Evolutionary conservation across 2,888 invertebrate species (phyloP), one percentile per base, ranked within the genome.

Genomic region (Aporophyla lueneburgensis): DNA sequence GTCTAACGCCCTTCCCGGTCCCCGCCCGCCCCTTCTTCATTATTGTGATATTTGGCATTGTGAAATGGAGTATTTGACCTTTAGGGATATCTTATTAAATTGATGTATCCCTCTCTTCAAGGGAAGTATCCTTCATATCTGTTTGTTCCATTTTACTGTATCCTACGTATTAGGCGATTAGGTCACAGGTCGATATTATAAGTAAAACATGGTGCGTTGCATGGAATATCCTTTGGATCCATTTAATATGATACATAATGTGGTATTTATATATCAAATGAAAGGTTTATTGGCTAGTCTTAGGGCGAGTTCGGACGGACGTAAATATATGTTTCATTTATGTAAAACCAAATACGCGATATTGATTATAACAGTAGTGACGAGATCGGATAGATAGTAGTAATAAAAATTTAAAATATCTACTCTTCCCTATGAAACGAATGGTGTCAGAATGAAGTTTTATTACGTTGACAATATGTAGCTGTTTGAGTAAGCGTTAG

Each of bases 341-440:
- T 74, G 66, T 85, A 81, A 93, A 92, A 93, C 93, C 93, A 93
- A 93, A 83, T 87, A 87, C 85, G 85, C 89, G 84, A 84, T 90
- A 87, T 84, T 85, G 75, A 86, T 83, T 87, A 89, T 82, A 78
- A 77, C 86, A 86, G 86, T 89, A 91, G 89, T 86, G 67, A 75
- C 58, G 79, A 87, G 69, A 83, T 80, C 72, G 74, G 71, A 71
- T 91, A 90, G 89, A 86, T 76, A 81, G 76, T 91, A 91, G 89
- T 81, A 81, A 81, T 89, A 83, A 80, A 85, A 81, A 71, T 82
- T 86, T 24, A 71, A 85, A 76, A 80, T 87, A 80, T 85, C 84
- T 89, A 86, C 85, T 87, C 84, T 80, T 86, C 81, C 80, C 73
- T 82, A 72, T 85, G 80, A 84, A 83, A 70, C 80, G 73, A 80